A percentile compares a stretch with the other conserved stretches of the same genome.
Evolutionary conservation across 2,113 vertebrate species (phyloP).

Genomic region (Heterotis niloticus): DNA sequence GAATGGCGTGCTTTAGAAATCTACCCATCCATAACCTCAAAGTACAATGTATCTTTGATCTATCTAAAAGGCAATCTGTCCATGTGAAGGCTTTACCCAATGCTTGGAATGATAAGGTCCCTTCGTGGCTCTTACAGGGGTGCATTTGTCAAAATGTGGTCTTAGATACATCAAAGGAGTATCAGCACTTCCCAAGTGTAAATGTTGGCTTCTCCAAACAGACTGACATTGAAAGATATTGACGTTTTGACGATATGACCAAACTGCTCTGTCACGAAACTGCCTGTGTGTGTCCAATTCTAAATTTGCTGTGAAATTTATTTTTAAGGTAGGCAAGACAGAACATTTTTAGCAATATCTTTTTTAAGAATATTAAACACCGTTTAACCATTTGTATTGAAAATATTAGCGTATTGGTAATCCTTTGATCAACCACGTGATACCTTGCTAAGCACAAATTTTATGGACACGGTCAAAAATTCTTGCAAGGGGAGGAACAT

Average conservation of each 20-base stretch:
- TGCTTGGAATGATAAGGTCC: not conserved
- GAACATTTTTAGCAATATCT: not conserved
- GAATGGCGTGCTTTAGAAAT: not conserved
- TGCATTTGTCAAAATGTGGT: conserved; percentile 17
- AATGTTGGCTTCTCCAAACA: not conserved
- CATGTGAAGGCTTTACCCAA: not conserved
- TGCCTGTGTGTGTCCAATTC: too few species aligned
- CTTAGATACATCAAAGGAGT: conserved; percentile 6
- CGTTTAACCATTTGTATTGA: too few species aligned
- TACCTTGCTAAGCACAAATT: too few species aligned
- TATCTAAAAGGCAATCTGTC: conserved; percentile 19
- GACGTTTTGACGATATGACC: not conserved
- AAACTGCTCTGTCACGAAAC: not conserved
- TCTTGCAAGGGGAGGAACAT: too few species aligned
- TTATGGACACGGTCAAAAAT: too few species aligned
- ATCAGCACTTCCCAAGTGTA: not conserved
- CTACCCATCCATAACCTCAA: conserved; percentile 1
- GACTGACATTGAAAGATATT: not conserved
- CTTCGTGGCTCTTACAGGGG: conserved; percentile 4
- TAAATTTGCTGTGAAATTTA: too few species aligned
- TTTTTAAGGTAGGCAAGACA: not conserved
- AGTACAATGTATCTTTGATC: conserved; percentile 17
- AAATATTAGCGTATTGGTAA: too few species aligned
- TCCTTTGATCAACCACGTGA: too few species aligned
- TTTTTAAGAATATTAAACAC: not conserved